Percentiles rank a stretch among this genome's conserved stretches.
Evolutionary conservation across 2,888 invertebrate species (phyloP).

Genomic region (Liopterus haemorrhoidalis): DNA sequence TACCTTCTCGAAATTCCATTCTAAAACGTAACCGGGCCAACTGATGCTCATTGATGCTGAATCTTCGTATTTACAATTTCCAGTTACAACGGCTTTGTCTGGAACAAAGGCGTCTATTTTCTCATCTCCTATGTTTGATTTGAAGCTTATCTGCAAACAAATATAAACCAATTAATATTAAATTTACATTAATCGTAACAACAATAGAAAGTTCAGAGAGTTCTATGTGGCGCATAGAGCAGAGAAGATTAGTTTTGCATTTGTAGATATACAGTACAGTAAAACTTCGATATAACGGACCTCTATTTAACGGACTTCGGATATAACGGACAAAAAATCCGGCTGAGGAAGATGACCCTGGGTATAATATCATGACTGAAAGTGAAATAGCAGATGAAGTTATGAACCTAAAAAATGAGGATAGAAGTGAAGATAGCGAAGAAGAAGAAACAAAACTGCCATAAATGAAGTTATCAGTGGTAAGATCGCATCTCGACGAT

Average conservation of each 20-base stretch:
- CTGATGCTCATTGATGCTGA: constrained; percentile 63
- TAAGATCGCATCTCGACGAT: no score
- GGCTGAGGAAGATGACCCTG: no score
- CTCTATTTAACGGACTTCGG: no score
- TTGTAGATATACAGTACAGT: background rate
- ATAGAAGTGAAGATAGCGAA: no score
- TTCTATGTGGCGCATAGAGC: background rate
- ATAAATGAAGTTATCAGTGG: no score
- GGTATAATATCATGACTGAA: no score
- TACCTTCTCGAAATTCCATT: constrained; percentile 77
- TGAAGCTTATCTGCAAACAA: constrained; percentile 40
- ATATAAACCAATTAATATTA: constrained; percentile 6
- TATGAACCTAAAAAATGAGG: no score
- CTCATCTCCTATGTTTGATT: constrained; percentile 40
- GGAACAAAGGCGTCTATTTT: constrained; percentile 71
- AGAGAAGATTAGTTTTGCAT: background rate
- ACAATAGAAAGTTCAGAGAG: background rate
- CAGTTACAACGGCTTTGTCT: constrained; percentile 63
- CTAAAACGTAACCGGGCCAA: constrained; percentile 69
- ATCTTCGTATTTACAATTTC: constrained; percentile 71
- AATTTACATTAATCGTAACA: background rate
- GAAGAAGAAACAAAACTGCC: no score
- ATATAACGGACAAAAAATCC: no score
- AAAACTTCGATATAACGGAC: background rate
- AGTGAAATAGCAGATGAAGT: no score